These are phyloP conservation scores for Melipona quadrifasciata DNA, from an alignment of 1,140 invertebrate genomes.

Conservation along the genomic window DNA sequence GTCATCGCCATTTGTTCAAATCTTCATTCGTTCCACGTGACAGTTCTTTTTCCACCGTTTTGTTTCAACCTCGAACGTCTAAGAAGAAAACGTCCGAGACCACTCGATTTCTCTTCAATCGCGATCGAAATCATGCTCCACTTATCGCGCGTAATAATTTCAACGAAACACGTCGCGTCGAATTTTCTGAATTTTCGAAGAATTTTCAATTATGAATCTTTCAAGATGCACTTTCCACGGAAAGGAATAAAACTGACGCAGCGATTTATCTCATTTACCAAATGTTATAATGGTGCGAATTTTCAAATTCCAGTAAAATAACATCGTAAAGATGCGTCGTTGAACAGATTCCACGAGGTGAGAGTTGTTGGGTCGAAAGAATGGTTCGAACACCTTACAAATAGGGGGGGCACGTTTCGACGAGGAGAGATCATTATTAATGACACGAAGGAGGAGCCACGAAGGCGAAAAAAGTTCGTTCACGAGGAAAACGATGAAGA, in stretches of 20 bases:
- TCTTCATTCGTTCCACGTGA: not conserved
- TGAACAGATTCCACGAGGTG: not conserved
- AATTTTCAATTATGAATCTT: too few species aligned
- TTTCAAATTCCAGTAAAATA: too few species aligned
- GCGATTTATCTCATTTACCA: too few species aligned
- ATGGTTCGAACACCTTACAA: not conserved
- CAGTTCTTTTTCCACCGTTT: not conserved
- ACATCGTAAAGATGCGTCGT: not conserved
- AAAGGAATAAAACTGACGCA: too few species aligned
- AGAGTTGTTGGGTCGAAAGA: not conserved
- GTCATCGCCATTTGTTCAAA: not conserved
- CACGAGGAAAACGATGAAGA: not conserved
- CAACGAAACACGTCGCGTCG: too few species aligned
- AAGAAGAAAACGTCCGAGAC: not conserved
- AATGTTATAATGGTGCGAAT: too few species aligned
- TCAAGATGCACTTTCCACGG: too few species aligned
- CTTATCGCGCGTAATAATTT: too few species aligned
- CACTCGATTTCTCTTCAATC: too few species aligned
- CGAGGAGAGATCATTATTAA: constrained; percentile 15
- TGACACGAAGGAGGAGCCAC: not conserved
- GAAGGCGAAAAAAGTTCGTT: not conserved
- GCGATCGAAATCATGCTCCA: too few species aligned
- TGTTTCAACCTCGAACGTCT: not conserved
- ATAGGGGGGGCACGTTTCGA: not conserved
- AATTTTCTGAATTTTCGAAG: too few species aligned